These are phyloP conservation scores for Tapirus terrestris DNA, from an alignment of 2,113 vertebrate species.

Conservation along the genomic window DNA sequence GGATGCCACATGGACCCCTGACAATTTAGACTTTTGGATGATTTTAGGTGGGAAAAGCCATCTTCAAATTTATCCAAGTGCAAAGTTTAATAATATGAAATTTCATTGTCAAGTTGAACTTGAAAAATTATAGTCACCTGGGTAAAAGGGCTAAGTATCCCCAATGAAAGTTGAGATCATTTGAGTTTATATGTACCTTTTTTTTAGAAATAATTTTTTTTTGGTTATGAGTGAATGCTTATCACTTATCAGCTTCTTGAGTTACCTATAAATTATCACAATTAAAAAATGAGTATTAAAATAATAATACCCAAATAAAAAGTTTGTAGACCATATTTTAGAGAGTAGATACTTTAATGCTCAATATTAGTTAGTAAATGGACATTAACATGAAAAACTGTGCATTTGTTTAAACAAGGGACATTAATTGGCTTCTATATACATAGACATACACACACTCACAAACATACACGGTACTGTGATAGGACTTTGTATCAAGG, in stretches of 20 bases:
- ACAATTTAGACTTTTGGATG: background rate
- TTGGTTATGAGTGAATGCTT: slow-evolving; percentile 7
- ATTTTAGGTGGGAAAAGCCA: slow-evolving; percentile 15
- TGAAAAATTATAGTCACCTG: background rate
- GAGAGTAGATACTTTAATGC: background rate
- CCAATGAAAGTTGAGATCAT: slow-evolving; percentile 26
- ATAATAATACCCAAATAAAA: background rate
- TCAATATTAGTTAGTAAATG: slow-evolving; percentile 48
- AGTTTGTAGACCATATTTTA: slow-evolving; percentile 2
- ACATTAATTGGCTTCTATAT: background rate
- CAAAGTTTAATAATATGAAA: slow-evolving; percentile 12
- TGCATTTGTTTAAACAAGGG: slow-evolving; percentile 33
- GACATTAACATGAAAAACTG: slow-evolving; percentile 35
- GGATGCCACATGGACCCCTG: background rate
- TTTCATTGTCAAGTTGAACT: background rate
- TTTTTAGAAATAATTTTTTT: slow-evolving; percentile 19
- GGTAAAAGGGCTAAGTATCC: background rate
- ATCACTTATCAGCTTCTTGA: background rate
- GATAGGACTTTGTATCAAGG: slow-evolving; percentile 25
- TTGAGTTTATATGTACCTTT: slow-evolving; percentile 30
- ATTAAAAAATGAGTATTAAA: slow-evolving; percentile 24
- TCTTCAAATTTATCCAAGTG: slow-evolving; percentile 13
- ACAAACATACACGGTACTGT: background rate
- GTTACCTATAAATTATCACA: slow-evolving; percentile 19
- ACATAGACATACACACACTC: background rate